phyloP scores from a whole-genome alignment of 2,797 vertebrate species.

The Xerus rutilus region DNA sequence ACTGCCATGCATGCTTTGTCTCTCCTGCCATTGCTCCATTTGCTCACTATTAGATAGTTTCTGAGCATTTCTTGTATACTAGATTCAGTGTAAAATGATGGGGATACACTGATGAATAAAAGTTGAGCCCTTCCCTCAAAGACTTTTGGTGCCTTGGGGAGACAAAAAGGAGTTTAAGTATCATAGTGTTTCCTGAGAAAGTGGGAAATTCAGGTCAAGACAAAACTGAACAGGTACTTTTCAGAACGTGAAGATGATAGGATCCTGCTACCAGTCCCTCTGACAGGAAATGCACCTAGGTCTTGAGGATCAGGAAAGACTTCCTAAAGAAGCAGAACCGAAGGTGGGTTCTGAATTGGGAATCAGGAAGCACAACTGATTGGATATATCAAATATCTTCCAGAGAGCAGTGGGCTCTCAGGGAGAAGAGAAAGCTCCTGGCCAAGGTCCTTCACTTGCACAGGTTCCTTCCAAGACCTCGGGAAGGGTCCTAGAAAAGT shows the following conservation, averaged over 20 bases:
- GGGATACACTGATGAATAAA: neutral
- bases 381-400: neutral
- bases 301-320: neutral
- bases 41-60: constrained; percentile 19
- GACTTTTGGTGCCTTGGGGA: neutral
- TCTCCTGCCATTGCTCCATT: neutral
- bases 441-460: neutral
- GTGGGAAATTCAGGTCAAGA: neutral
- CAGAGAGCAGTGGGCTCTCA: neutral
- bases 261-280: neutral
- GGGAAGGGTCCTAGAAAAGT: neutral
- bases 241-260: neutral
- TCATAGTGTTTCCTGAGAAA: neutral
- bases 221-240: neutral
- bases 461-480: neutral
- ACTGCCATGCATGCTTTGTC: neutral
- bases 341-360: neutral
- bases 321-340: neutral
- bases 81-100: neutral
- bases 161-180: neutral
- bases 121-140: neutral
- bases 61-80: neutral
- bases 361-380: neutral
- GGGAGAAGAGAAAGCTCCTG: neutral
- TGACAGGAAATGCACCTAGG: neutral